Base-by-base conservation (phyloP, 2,888 invertebrate species). In the Hypolimnas misippus region DNA sequence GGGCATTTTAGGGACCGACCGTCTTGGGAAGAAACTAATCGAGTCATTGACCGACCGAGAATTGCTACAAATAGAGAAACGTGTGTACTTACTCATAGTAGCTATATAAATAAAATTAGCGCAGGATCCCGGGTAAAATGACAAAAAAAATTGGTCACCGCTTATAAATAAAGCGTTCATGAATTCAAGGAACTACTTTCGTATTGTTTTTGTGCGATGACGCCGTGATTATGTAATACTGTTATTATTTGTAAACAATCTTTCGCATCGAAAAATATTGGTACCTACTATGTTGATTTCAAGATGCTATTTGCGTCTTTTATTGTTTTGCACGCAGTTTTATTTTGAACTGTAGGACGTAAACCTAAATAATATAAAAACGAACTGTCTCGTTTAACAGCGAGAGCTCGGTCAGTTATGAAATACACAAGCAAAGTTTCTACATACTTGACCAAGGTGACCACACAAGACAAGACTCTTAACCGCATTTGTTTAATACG, bases 71-170 rank as follows among this genome's bases (percentile, higher is more conserved):
- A 71, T 70, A 70, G 68, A 67, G 65, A 69, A 71, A 65, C 67
- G 54, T 66, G 61, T 63, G 66, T 68, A 71, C 68, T 67, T 70
- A 68, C 66, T 67, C 65, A 67, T 72, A 69, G 70, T 65, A 58
- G 60, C 63, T 68, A 60, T 69, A 69, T 71, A 67, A 71, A 70
- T 71, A 73, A 73, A 69, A 70, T 72, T 72, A 72, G 72, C 72
- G 65, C 69, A 67, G 54, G 67, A 67, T 70, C 70, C 70, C 72
- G 71, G 71, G 69, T 70, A 65, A 68, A 67, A 70, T 65, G 66
- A 71, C 67, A 64, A 71, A 69, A 69, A 70, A 70, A 67, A 55
- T 19, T 57, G 31, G 62, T 66, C 65, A 65, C 68, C 63, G 70
- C 63, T 65, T 72, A 71, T 71, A 71, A 71, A 71, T 72, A 71